These are phyloP conservation scores for Caenorhabditis latens DNA, from an alignment of 1,140 invertebrate species.

Conservation along the genomic window DNA sequence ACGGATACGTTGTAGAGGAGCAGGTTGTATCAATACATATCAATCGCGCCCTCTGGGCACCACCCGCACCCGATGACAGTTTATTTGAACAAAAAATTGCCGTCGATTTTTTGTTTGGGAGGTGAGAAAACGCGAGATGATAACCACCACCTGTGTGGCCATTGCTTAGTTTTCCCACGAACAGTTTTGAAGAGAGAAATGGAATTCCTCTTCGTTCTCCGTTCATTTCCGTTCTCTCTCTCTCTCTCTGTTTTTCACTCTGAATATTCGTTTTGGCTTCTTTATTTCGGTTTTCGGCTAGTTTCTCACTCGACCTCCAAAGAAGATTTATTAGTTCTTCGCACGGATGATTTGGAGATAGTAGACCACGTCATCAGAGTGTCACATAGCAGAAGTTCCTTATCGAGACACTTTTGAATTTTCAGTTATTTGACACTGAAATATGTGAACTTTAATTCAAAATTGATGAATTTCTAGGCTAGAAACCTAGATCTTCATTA, in stretches of 20 bases:
- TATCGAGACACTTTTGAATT: not conserved
- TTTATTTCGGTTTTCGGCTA: no score
- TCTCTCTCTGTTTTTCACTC: no score
- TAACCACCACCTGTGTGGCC: slow-evolving; percentile 21
- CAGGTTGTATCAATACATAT: not conserved
- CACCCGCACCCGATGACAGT: not conserved
- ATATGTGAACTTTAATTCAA: no score
- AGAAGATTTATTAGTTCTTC: not conserved
- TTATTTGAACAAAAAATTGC: slow-evolving; percentile 44
- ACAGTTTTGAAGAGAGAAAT: slow-evolving; percentile 29
- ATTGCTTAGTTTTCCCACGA: not conserved
- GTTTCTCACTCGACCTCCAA: slow-evolving; percentile 38
- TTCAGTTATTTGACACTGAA: not conserved
- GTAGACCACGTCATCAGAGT: no score
- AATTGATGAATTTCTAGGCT: no score
- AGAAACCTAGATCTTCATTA: no score
- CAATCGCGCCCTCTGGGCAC: slow-evolving; percentile 7
- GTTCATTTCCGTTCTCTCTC: not conserved
- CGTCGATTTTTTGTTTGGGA: no score
- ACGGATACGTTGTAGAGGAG: slow-evolving; percentile 27
- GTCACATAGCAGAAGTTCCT: no score
- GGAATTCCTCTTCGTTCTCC: no score
- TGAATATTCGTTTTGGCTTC: not conserved
- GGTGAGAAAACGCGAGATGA: slow-evolving; percentile 41
- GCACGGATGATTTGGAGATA: not conserved